Evolutionary conservation across 2,888 invertebrate species (phyloP), one percentile per base, ranked within the genome.

Genomic region (Thera britannica): DNA sequence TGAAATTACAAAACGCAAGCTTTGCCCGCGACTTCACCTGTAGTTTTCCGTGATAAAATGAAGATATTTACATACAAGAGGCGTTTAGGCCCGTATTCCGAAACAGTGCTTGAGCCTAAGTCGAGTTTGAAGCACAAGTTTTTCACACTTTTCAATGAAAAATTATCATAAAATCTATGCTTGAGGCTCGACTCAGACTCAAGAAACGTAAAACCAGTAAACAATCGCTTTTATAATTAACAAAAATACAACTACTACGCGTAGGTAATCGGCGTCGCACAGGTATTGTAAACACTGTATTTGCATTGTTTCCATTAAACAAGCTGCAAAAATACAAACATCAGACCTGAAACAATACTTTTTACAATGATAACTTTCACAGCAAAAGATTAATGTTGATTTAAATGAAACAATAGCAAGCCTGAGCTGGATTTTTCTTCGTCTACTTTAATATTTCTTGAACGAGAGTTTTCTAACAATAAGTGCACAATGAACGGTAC

Each of bases 331-430:
- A 51, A 51, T 51, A 51, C 2, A 7, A 51, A 23, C 23, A 51
- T 51, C 23, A 12, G 23, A 34, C 8, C 8, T 34, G 51, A 9
- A 52, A 52, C 23, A 52, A 52, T 34, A 52, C 8, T 52, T 52
- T 52, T 51, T 49, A 51, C 34, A 34, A 52, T 23, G 23, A 51
- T 34, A 52, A 23, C 52, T 52, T 52, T 34, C 34, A 34, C 9
- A 52, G 6, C 7, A 52, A 9, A 7, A 52, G 34, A 52, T 34
- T 52, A 34, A 52, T 52, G 12, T 56, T 56, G 55, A 55, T 55
- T 36, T 55, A 36, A 55, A 35, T 55, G 55, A 55, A 55, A 36
- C 55, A 54, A 36, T 36, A 54, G 8, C 35, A 55, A 55, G n/a
- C 36, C 36, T 9, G 35, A 55, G 36, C 5, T 55, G 5, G 36